Evolutionary conservation across 2,113 vertebrate genomes (phyloP).

Genomic region (Lepus timidus): DNA sequence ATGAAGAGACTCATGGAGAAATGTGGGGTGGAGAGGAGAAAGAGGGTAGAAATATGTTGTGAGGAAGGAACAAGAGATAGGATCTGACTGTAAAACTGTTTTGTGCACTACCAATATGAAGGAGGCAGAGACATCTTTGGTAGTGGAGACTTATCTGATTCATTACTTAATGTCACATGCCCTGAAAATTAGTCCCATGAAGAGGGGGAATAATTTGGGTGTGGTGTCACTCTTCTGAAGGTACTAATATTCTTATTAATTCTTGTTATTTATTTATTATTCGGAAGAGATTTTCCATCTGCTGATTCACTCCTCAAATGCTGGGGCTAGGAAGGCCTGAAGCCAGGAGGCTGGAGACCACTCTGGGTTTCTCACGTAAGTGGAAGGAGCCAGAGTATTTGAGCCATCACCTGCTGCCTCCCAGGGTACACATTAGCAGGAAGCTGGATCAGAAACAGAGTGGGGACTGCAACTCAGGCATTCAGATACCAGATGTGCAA

Average conservation of each 20-base stretch:
- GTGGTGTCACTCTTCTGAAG: background rate
- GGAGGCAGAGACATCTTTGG: background rate
- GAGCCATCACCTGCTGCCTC: too few species aligned
- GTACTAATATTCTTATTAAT: background rate
- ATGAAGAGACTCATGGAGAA: conserved; percentile 31
- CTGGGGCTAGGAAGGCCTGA: too few species aligned
- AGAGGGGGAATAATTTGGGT: background rate
- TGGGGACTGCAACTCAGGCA: too few species aligned
- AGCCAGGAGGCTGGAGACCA: too few species aligned
- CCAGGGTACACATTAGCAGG: too few species aligned
- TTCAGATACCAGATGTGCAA: too few species aligned
- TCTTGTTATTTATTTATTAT: too few species aligned
- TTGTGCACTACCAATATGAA: background rate
- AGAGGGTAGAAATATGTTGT: background rate
- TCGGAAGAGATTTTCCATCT: too few species aligned
- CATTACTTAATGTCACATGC: background rate
- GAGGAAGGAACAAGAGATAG: background rate
- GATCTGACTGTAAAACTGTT: background rate
- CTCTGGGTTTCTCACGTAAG: too few species aligned
- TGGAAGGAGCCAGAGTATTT: too few species aligned
- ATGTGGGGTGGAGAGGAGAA: background rate
- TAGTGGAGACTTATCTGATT: background rate
- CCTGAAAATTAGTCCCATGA: background rate
- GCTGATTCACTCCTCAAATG: too few species aligned
- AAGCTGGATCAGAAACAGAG: too few species aligned